Percentiles rank a stretch among this genome's conserved stretches.
These are phyloP conservation scores for Tenodera sinensis DNA, from an alignment of 2,888 invertebrate species.

Conservation along the genomic window DNA sequence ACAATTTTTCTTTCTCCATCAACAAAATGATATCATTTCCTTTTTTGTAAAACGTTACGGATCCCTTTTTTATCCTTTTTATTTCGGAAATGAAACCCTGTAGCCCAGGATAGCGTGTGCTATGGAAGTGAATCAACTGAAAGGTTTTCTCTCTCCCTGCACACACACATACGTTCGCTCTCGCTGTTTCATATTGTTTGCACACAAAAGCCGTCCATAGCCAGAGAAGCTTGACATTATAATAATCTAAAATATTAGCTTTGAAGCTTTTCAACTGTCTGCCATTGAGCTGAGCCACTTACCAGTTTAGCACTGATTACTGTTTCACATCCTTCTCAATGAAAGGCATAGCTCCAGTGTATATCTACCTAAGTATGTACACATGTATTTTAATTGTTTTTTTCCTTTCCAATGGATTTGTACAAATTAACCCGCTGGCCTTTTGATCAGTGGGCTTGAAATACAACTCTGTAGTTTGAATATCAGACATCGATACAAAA, in stretches of 20 bases:
- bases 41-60: not conserved
- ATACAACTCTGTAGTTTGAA: not conserved
- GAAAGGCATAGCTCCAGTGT: not conserved
- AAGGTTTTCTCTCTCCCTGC: not conserved
- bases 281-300: not conserved
- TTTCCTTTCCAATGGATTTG: not conserved
- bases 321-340: not conserved
- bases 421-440: not conserved
- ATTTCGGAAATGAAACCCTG: not conserved
- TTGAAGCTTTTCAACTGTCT: not conserved
- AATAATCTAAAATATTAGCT: not conserved
- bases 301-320: not conserved
- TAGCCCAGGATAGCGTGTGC: not conserved
- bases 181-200: not conserved
- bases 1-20: not conserved
- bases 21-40: constrained; percentile 1
- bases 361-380: not conserved
- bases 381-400: not conserved
- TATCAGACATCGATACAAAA: not conserved
- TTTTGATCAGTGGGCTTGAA: not conserved
- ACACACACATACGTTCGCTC: not conserved
- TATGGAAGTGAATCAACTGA: not conserved
- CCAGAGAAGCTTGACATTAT: not conserved
- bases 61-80: not conserved
- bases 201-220: not conserved